Percentiles rank a stretch among this genome's conserved stretches.
These are phyloP conservation scores for Campoletis raptor DNA, from an alignment of 2,888 invertebrate genomes.

Conservation along the genomic window DNA sequence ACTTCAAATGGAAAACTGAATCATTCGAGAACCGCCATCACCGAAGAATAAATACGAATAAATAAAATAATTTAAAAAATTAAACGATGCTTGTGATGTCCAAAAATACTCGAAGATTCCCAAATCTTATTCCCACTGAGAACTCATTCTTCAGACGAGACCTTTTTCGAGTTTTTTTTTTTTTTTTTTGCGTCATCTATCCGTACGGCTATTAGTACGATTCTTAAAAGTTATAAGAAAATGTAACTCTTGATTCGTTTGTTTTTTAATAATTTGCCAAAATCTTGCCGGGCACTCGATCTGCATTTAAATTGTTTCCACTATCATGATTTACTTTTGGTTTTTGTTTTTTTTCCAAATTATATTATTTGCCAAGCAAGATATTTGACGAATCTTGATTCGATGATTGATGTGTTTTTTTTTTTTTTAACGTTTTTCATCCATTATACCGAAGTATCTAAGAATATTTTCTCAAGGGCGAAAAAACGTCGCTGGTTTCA, in stretches of 20 bases:
- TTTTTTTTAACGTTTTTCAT: neutral
- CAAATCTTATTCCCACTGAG: neutral
- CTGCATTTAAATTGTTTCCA: neutral
- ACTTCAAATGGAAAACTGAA: neutral
- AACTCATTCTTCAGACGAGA: neutral
- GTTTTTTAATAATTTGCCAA: conserved; percentile 13
- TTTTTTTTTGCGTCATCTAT: conserved; percentile 15
- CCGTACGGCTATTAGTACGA: neutral
- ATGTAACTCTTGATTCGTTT: conserved; percentile 14
- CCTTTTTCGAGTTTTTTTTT: neutral
- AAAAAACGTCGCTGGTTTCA: conserved; percentile 6
- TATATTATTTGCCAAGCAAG: neutral
- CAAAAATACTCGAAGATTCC: conserved; percentile 15
- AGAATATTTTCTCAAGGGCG: neutral
- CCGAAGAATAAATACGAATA: conserved; percentile 57
- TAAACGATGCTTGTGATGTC: conserved; percentile 49
- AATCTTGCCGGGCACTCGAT: conserved; percentile 9
- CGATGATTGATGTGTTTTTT: conserved; percentile 24
- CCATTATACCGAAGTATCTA: neutral
- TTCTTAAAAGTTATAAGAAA: neutral
- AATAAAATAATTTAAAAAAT: conserved; percentile 46
- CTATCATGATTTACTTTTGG: conserved; percentile 19
- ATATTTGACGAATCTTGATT: conserved; percentile 38
- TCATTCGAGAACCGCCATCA: conserved; percentile 15
- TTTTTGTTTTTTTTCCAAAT: neutral